Evolutionary conservation across 2,797 vertebrate genomes (phyloP), one percentile per base, ranked within the genome.

Genomic region (Paratrypauchen microcephalus): DNA sequence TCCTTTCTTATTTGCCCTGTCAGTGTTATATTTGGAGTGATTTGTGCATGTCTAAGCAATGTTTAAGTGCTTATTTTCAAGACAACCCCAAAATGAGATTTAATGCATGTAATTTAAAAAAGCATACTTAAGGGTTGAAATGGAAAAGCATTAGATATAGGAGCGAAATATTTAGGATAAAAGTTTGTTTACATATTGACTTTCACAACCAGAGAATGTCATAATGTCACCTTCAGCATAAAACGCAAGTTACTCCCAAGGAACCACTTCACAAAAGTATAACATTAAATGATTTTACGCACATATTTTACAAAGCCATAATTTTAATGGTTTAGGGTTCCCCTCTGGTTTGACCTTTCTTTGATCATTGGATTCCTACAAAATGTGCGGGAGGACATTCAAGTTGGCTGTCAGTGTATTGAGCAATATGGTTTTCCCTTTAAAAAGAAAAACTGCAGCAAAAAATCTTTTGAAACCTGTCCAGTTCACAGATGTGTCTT

Each of bases 401-500:
- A 71, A 71, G 18, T 50, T 6, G 6, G 8, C 24, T 70, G 56
- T 77, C 50, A 71, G 28, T 32, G 13, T 57, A 69, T 70, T 75
- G 41, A 75, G 62, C 39, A 24, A 55, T 79, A 82, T 84, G 36
- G 80, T 75, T 79, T 74, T 65, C 58, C 65, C 54, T 70, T 71
- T 39, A 1, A 74, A 50, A 47, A 64, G 3, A 28, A 48, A 48
- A 48, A 19, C 9, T 64, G 39, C 47, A 24, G 21, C 36, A 47
- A 47, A 60, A 36, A 61, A 45, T 15, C 39, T 45, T 45, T 62
- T 63, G 36, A 63, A 63, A 45, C 36, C 12, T 45, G 39, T 24
- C 21, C 60, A 63, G n/a, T 63, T 12, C n/a, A 41, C 21, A 41
- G 12, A 62, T 62, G 60, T 36, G 18, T 16, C 5, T 62, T 23